Evolutionary conservation across 2,888 invertebrate genomes (phyloP), one percentile per base, ranked within the genome.

Genomic region (Apodemia mormo): DNA sequence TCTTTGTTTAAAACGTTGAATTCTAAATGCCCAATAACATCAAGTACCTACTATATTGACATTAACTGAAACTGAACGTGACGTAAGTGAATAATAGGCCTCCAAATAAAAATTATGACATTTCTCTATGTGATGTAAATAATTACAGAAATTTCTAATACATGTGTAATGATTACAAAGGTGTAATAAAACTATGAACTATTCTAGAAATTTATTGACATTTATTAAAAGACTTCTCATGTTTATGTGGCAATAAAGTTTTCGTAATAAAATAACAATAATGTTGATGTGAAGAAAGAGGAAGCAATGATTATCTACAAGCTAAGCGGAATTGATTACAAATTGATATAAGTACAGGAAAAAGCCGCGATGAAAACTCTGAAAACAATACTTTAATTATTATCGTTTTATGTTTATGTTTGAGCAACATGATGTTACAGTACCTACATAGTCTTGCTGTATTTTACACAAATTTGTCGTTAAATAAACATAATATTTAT

Each of bases 311-410:
- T 61, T 61, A 61, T 33, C 37, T 61, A 37, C 61, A 61, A 14
- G 61, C 30, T 37, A 33, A 61, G 37, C 61, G 61, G 61, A 61
- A 61, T 61, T 33, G 61, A 61, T 61, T 61, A 61, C 33, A 61
- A 61, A 61, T 61, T 61, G 33, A 7, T 61, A 61, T 61, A 33
- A 61, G 33, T 37, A 37, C 61, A 37, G 61, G 61, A 61, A 61
- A 61, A 61, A 33, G 5, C 14, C 61, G 7, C 33, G 61, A 61
- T 61, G 33, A 37, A 61, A 61, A 61, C 14, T 2, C 37, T 61
- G 61, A 37, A 61, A 61, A 61, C 33, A 61, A 61, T 61, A 61
- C 37, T 37, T 33, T 61, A 61, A 61, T 61, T 8, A 61, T 61
- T 7, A 14, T 61, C 7, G 30, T 61, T 52, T 52, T 52, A 52